Conservation (phyloP, 1,140 invertebrate species). For the Trachelipus rathkii region DNA sequence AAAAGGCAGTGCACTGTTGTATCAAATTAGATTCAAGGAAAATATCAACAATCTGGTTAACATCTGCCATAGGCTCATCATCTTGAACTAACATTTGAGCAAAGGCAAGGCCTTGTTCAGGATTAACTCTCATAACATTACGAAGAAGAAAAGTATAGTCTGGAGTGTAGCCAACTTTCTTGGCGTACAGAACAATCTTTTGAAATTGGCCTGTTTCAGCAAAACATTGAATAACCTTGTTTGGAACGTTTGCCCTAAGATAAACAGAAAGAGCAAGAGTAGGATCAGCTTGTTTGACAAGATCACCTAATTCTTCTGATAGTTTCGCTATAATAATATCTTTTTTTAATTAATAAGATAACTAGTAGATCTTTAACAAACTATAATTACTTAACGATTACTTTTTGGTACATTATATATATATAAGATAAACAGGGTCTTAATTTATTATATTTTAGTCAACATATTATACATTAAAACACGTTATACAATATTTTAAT, state of each 20-base stretch:
- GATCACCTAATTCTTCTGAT: conserved; percentile 96
- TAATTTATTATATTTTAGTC: too few relatives aligned
- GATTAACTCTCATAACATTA: conserved; percentile 95
- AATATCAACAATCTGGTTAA: conserved; percentile 98
- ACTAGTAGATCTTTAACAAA: too few relatives aligned
- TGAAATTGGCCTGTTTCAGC: conserved; percentile 99
- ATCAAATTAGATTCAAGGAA: conserved; percentile 99
- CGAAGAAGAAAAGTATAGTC: conserved; percentile 95
- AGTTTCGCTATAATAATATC: too few relatives aligned
- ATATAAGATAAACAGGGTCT: too few relatives aligned
- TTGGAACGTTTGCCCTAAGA: conserved; percentile 90
- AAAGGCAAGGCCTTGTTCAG: conserved; percentile 74
- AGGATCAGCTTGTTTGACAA: conserved; percentile 92
- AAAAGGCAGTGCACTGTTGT: conserved; percentile 96
- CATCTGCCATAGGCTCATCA: conserved; percentile 94
- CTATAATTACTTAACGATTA: too few relatives aligned
- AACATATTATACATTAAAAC: too few relatives aligned
- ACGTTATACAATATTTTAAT: too few relatives aligned
- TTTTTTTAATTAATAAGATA: too few relatives aligned
- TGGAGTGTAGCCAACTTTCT: conserved; percentile 97
- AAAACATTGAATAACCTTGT: conserved; percentile 93
- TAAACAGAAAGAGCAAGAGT: conserved; percentile 96
- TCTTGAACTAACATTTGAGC: conserved; percentile 89
- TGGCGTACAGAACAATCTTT: conserved; percentile 98
- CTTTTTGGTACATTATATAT: too few relatives aligned